Evolutionary conservation across 2,113 vertebrate species (phyloP).

Genomic region (Urocynchramus pylzowi): DNA sequence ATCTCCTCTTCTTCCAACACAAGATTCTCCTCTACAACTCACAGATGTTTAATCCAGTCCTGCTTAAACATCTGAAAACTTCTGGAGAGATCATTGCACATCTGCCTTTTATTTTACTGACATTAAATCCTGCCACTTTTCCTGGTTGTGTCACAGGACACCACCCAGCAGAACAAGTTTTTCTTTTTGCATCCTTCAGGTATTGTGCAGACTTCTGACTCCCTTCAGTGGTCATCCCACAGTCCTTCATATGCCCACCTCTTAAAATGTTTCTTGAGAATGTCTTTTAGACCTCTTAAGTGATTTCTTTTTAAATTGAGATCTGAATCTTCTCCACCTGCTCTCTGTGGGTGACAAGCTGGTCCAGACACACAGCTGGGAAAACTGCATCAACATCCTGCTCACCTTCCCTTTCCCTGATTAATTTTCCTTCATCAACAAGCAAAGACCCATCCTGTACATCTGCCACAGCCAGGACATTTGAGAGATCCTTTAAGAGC

Average conservation of each 20-base stretch:
- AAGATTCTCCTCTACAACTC: neutral
- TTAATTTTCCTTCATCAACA: neutral
- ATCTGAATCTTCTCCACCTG: neutral
- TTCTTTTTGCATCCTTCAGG: neutral
- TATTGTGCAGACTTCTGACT: neutral
- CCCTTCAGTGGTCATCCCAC: neutral
- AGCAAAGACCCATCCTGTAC: neutral
- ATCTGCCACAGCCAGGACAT: neutral
- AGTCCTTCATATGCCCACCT: neutral
- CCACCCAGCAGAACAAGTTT: neutral
- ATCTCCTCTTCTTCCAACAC: neutral
- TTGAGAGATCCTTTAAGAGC: neutral
- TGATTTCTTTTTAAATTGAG: neutral
- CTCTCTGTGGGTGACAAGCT: neutral
- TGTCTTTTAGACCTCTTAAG: neutral
- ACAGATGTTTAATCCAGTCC: neutral
- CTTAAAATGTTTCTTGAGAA: neutral
- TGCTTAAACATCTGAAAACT: neutral
- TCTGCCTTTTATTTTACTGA: neutral
- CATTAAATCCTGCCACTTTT: neutral
- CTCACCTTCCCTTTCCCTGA: neutral
- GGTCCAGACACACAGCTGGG: rapidly evolving
- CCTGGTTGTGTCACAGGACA: neutral
- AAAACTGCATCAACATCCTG: neutral
- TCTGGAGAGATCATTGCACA: neutral